Base-by-base conservation (phyloP, 1,140 invertebrate genomes). In the Caenorhabditis brenneri region DNA sequence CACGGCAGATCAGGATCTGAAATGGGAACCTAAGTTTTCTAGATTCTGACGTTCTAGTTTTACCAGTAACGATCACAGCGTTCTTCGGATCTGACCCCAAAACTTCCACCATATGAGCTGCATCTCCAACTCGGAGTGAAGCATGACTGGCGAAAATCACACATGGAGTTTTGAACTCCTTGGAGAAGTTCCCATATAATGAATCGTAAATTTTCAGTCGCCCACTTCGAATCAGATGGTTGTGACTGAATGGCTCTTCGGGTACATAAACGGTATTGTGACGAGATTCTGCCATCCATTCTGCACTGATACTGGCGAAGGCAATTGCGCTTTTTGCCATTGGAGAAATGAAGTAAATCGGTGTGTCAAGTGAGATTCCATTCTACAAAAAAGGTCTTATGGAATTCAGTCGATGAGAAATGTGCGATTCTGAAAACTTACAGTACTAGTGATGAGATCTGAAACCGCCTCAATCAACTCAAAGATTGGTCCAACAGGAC, bases 201-300 rank as follows among this genome's bases (percentile, higher is more conserved):
- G 94, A 94, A 83, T 94, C 94, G 90, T 95, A 97, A 91, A 96
- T 94, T 91, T 95, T 95, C 24, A 98, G 91, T 88, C 96, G 93
- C 15, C 94, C 94, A 88, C 93, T 94, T 91, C 94, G 94, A 1
- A 96, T 94, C 55, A 98, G 93, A 91, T 95, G 91, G 24, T 94
- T 95, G 92, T 98, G 96, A 2, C 95, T 95, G 92, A 98, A 98
- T 39, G 97, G 97, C 91, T 98, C 96, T 91, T 99, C 97, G 9
- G 97, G 96, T 33, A 97, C 92, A 92, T 98, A 98, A 6, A 98
- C 96, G 91, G 94, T 94, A 78, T 93, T 94, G 88, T 95, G 94
- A 91, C 97, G 96, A 82, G 93, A 94, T 86, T 93, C 92, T 36
- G 94, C 94, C n/a, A 95, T 88, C 96, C 97, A 99, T 93, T 99